Base-by-base conservation (phyloP, 2,888 invertebrate species). In the Lycocerus yunnanus region DNA sequence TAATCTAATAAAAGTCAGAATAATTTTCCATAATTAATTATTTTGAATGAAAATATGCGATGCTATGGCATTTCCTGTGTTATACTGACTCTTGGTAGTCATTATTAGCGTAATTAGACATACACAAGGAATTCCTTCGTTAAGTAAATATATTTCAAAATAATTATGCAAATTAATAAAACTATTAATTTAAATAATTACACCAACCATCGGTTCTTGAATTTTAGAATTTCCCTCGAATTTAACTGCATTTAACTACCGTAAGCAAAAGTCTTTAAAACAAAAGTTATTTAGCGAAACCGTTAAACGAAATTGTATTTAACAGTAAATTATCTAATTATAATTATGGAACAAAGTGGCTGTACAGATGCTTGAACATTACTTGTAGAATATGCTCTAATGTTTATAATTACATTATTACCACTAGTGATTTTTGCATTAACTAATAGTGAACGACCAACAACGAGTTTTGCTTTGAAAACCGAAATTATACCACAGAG, bases 21-120 rank as follows among this genome's bases (percentile, higher is more conserved):
- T 43, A 68, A 68, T 60, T 21, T 15, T 68, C 21, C 68, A 60
- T 68, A 68, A 68, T 60, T 60, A 60, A 4, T 18, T 60, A 24
- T 60, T 15, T 68, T 20, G 24, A 60, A 18, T 18, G 21, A 21
- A 24, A 15, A 15, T 15, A 24, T 15, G 24, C 68, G 24, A 24
- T 68, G 59, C 60, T 60, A 68, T 13, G 68, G 68, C 68, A 68
- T 68, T 68, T 68, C 68, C 68, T 60, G 68, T 68, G 68, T 68
- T 68, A 60, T 68, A 68, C 60, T 60, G 68, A 18, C 21, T 59
- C 68, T 59, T 6, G 13, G n/a, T 15, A 68, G 9, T 9, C 9
- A 24, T 68, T 68, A 68, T 68, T 60, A 68, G 60, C 21, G 10
- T 59, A 67, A 68, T 68, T 68, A 43, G 43, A 43, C n/a, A n/a